Conservation (phyloP, 2,888 invertebrate species). For the Nomada goodeniana region DNA sequence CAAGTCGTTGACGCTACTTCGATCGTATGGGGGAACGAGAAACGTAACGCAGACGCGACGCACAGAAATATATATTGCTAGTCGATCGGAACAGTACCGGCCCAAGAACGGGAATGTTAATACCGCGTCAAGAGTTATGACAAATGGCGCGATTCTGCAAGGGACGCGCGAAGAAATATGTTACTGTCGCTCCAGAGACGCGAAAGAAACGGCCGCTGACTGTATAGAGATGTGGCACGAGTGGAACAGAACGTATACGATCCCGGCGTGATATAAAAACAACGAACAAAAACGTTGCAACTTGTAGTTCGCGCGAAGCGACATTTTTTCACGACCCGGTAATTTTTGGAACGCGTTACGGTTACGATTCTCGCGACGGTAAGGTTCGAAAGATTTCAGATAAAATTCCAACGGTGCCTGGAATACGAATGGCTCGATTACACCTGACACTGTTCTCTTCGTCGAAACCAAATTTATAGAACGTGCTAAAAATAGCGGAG, state of each 20-base stretch:
- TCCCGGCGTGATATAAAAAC: background rate
- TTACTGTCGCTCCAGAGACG: constrained; percentile 33
- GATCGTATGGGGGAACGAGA: constrained; percentile 49
- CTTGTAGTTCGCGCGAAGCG: background rate
- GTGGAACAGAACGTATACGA: background rate
- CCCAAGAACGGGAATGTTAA: constrained; percentile 47
- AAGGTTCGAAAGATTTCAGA: too few species aligned
- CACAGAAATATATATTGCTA: constrained; percentile 46
- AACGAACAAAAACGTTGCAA: background rate
- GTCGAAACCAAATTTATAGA: too few species aligned
- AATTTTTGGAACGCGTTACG: too few species aligned
- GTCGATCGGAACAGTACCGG: constrained; percentile 37
- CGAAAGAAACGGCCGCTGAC: constrained; percentile 30
- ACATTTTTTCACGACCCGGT: too few species aligned
- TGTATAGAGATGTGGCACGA: constrained; percentile 8
- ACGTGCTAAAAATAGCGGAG: too few species aligned
- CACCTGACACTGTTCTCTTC: too few species aligned
- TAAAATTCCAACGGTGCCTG: too few species aligned
- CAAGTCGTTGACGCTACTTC: constrained; percentile 55
- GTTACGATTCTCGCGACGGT: too few species aligned
- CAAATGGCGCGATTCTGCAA: constrained; percentile 46
- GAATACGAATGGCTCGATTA: too few species aligned
- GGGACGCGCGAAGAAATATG: constrained; percentile 37
- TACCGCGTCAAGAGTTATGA: constrained; percentile 51
- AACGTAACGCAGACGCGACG: constrained; percentile 39